Conservation (phyloP, 2,888 invertebrate genomes). For the Sycophila texana region DNA sequence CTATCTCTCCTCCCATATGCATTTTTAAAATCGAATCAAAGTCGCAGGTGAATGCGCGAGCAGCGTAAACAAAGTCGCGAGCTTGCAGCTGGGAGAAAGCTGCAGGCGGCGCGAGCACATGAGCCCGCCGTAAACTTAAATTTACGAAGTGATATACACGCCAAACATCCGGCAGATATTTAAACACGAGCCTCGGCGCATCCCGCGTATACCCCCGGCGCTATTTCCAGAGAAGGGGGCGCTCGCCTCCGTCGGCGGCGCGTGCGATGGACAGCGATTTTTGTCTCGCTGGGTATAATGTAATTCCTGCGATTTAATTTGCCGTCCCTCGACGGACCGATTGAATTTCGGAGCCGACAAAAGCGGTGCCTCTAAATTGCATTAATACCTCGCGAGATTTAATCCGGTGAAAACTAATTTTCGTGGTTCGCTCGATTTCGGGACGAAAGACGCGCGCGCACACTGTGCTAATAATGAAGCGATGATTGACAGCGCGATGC, state of each 20-base stretch:
- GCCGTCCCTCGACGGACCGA: constrained; percentile 67
- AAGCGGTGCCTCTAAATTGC: constrained; percentile 68
- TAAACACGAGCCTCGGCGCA: constrained; percentile 67
- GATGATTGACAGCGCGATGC: no score
- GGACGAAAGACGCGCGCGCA: no score
- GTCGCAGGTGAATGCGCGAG: no score
- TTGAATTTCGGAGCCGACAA: constrained; percentile 67
- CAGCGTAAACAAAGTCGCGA: no score
- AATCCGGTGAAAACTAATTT: constrained; percentile 74
- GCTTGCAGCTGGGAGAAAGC: not conserved
- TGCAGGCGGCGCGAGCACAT: constrained; percentile 26
- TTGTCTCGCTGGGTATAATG: constrained; percentile 47
- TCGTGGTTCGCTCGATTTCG: constrained; percentile 35
- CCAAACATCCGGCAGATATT: constrained; percentile 74
- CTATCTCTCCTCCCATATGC: no score
- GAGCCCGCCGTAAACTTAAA: constrained; percentile 71
- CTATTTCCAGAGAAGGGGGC: constrained; percentile 64
- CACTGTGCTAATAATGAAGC: no score
- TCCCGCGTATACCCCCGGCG: constrained; percentile 57
- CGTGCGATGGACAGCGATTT: constrained; percentile 38
- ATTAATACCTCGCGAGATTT: constrained; percentile 71
- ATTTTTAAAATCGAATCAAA: no score
- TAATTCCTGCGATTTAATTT: constrained; percentile 69
- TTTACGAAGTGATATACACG: constrained; percentile 74
- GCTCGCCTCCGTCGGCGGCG: not conserved